Percentiles rank a stretch among this genome's conserved stretches.
These are phyloP conservation scores for Oreotragus oreotragus DNA, from an alignment of 2,113 vertebrate species.

Conservation along the genomic window DNA sequence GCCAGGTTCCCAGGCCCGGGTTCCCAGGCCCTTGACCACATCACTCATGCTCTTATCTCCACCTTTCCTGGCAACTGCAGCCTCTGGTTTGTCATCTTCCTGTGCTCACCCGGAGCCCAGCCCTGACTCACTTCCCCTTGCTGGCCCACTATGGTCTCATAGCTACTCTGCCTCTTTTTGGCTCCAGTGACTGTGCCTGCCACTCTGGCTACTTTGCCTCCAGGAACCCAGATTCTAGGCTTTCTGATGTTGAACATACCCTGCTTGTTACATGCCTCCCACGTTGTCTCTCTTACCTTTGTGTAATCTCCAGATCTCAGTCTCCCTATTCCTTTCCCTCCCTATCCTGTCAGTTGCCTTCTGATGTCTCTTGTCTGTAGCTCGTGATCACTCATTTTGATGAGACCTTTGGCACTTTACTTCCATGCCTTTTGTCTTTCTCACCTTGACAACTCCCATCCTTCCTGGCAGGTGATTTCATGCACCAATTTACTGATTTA, in stretches of 20 bases:
- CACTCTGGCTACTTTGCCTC: neutral
- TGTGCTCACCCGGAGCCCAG: neutral
- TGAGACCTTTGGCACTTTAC: neutral
- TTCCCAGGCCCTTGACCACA: neutral
- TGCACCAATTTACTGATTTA: neutral
- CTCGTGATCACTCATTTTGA: neutral
- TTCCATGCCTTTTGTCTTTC: neutral
- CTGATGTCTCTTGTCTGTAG: neutral
- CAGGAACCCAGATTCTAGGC: neutral
- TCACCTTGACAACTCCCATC: neutral
- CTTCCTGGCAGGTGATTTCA: neutral
- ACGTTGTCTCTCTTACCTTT: neutral
- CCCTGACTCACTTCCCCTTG: neutral
- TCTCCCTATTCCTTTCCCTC: neutral
- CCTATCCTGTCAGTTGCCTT: neutral
- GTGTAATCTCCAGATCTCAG: neutral
- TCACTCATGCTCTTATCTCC: neutral
- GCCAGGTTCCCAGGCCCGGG: neutral
- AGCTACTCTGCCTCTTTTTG: neutral
- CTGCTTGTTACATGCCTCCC: neutral
- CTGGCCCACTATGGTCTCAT: neutral
- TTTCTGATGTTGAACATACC: neutral
- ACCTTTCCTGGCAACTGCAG: too few relatives aligned
- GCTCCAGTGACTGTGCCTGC: neutral
- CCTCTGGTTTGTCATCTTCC: neutral